Conservation (phyloP, 2,113 vertebrate species). For the Dipodomys merriami region DNA sequence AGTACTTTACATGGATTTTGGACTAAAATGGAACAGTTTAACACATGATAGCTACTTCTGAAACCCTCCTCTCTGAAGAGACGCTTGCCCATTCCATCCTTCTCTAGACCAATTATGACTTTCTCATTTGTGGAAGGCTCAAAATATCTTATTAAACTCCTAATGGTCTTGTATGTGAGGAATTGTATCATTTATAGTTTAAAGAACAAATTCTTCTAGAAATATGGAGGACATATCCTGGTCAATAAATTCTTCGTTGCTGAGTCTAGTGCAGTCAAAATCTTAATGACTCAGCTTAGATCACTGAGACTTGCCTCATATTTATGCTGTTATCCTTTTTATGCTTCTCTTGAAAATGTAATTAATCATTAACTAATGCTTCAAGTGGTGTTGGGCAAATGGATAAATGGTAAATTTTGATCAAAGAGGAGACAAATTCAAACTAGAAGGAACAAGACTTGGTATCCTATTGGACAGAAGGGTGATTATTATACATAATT, state of each 20-base stretch:
- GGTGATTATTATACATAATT: neutral
- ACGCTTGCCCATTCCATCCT: accelerated
- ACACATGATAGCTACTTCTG: no score
- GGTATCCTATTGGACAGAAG: neutral
- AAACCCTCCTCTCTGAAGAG: neutral
- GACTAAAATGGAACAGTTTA: neutral
- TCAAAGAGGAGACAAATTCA: neutral
- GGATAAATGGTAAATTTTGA: neutral
- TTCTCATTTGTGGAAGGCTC: neutral
- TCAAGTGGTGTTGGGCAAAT: neutral
- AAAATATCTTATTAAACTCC: neutral
- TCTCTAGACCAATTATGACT: neutral
- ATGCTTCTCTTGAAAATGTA: neutral
- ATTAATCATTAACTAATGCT: neutral
- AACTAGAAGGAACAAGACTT: neutral
- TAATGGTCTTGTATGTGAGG: neutral
- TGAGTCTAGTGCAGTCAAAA: neutral
- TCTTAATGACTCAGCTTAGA: neutral
- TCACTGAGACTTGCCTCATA: neutral
- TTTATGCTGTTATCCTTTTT: neutral
- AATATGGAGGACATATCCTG: neutral
- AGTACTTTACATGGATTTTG: neutral
- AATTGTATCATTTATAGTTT: neutral
- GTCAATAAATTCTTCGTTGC: neutral
- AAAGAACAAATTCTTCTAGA: neutral